Evolutionary conservation across 1,140 invertebrate genomes (phyloP), one percentile per base, ranked within the genome.

Genomic region (Chironomus striatipennis): DNA sequence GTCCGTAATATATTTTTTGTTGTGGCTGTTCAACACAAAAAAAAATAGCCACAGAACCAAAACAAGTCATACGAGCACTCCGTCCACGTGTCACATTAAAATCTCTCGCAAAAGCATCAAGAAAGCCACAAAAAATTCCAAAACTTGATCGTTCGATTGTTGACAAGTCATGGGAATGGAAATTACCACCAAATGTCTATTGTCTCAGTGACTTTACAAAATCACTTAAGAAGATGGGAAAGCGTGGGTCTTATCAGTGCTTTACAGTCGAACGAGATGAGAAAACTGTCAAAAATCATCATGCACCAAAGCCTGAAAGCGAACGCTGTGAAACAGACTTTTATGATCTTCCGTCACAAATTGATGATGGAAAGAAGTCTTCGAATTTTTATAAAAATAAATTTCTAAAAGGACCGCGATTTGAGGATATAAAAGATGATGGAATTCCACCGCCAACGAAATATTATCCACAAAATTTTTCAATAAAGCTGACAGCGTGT

Each of bases 21-120:
- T n/a, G n/a, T 34, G 24, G 5, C 1, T 34, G 24, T n/a, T n/a
- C n/a, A n/a, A 34, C 24, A 34, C 65, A 70, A 20, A 10, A 70
- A 70, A 20, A 70, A 70, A 20, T 20, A 70, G 65, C 65, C 9
- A 4, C 65, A 10, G 65, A 70, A 20, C 65, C 65, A 17, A 70
- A 70, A 70, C 65, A 70, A 70, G 65, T 70, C 9, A 70, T 70
- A 18, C 65, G 65, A 70, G 65, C 65, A 70, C 20, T 70, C 2
- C 65, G 65, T 10, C 9, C 65, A 18, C 17, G 20, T 18, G 8
- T 9, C 24, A 34, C 24, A 34, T 34, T 34, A 34, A 34, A 34
- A 70, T 70, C 65, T 18, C 3, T 9, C 18, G 7, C 8, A 18
- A 17, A 7, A 5, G 17, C 17, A 21, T 17, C 18, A 70, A 21